Percentiles rank a stretch among this genome's conserved stretches.
Evolutionary conservation across 2,888 invertebrate genomes (phyloP).

Genomic region (Eupithecia exiguata): DNA sequence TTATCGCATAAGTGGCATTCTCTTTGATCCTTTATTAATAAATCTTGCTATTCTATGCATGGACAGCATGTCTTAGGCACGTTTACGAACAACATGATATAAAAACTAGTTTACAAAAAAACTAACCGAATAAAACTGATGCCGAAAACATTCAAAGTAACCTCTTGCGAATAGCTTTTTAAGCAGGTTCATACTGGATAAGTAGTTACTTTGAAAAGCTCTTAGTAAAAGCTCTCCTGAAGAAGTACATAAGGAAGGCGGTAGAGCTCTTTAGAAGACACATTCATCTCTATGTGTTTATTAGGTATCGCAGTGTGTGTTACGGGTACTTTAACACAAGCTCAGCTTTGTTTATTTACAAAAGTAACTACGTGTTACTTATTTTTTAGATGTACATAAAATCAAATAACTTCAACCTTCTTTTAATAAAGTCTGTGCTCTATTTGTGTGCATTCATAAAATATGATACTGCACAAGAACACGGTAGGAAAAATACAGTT

Average conservation of each 20-base stretch:
- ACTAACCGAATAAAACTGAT: too few relatives aligned
- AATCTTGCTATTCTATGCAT: constrained; percentile 12
- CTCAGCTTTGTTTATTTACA: not conserved
- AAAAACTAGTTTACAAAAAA: not conserved
- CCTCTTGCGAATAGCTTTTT: not conserved
- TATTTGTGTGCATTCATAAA: not conserved
- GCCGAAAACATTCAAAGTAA: not conserved
- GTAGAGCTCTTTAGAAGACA: not conserved
- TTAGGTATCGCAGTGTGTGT: too few relatives aligned
- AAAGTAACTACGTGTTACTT: too few relatives aligned
- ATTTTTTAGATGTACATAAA: not conserved
- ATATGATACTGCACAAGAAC: not conserved
- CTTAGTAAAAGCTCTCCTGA: not conserved
- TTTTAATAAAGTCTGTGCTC: not conserved
- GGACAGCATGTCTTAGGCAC: too few relatives aligned
- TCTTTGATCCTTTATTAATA: constrained; percentile 16
- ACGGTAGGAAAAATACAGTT: constrained; percentile 2
- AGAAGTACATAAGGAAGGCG: not conserved
- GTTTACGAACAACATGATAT: not conserved
- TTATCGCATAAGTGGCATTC: constrained; percentile 26
- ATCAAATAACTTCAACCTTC: not conserved
- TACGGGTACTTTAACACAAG: too few relatives aligned
- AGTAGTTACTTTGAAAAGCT: too few relatives aligned
- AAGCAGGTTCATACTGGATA: not conserved
- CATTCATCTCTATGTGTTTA: too few relatives aligned